Base-by-base conservation (phyloP, 2,797 vertebrate genomes). In the Tenualosa thibaudeaui region DNA sequence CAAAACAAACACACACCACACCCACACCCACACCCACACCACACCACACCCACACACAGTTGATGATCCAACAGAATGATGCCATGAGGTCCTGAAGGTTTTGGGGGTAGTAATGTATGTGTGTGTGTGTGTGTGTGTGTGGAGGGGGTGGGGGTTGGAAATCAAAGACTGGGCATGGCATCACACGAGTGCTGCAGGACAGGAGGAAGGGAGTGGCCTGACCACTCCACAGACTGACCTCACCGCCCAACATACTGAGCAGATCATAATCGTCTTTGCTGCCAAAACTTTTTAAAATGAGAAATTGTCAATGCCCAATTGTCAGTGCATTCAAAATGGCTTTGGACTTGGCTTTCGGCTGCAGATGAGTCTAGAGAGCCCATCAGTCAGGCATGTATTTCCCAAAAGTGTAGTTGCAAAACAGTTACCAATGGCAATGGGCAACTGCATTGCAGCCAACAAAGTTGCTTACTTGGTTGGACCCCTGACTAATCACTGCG, bases 1-100 rank as follows among this genome's bases (percentile, higher is more conserved):
- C 22, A 90, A 88, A 90, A 0, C 1, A 31, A 31, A 31, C 31
- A 31, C 31, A 31, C 31, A 31, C n/a, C n/a, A n/a, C n/a, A n/a
- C n/a, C n/a, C n/a, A n/a, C n/a, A n/a, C n/a, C n/a, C n/a, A n/a
- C n/a, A n/a, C n/a, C n/a, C n/a, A n/a, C n/a, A n/a, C n/a, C n/a
- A n/a, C n/a, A n/a, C 83, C 58, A 49, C 82, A 75, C 51, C 37
- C 19, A 85, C 43, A 82, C 43, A 19, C 43, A 19, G 65, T 9
- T 65, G 22, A n/a, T 22, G 58, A 62, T 62, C 58, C 58, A 62
- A 8, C n/a, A 2, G n/a, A 8, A 31, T 9, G 31, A 65, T 13
- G 31, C 62, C 19, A 3, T 13, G 7, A 9, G 10, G 10, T 3
- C 62, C 24, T 15, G 51, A 10, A 53, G 51, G 31, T 31, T 31